Conservation (phyloP, 2,113 vertebrate genomes). For the Panurus biarmicus region DNA sequence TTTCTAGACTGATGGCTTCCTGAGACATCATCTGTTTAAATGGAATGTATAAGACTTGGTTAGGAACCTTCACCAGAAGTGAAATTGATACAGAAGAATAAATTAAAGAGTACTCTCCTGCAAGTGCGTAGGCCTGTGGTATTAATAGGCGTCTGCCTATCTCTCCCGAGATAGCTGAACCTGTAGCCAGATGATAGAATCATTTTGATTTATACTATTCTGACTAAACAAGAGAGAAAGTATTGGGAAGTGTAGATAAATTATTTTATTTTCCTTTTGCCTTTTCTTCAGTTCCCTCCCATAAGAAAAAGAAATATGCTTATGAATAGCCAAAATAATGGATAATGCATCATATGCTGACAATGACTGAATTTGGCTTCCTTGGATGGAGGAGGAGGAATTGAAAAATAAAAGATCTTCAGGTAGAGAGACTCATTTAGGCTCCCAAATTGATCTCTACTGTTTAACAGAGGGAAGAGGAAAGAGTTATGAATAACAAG, state of each 20-base stretch:
- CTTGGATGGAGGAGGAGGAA: neutral
- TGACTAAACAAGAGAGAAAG: neutral
- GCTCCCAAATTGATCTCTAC: neutral
- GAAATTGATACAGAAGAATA: neutral
- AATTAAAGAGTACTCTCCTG: neutral
- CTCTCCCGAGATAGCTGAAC: neutral
- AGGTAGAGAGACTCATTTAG: neutral
- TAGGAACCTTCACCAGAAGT: neutral
- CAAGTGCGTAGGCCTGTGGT: neutral
- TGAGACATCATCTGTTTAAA: neutral
- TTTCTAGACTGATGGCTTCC: neutral
- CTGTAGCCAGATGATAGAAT: neutral
- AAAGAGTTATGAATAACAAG: slow-evolving; percentile 3
- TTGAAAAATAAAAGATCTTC: neutral
- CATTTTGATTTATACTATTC: neutral
- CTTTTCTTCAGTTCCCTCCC: neutral
- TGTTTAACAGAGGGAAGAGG: neutral
- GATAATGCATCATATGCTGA: neutral
- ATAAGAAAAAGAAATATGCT: neutral
- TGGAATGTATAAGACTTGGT: neutral
- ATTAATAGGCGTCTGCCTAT: neutral
- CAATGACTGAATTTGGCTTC: neutral
- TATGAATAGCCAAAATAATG: neutral
- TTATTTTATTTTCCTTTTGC: neutral
- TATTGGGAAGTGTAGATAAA: neutral